A percentile compares a stretch with the other conserved stretches of the same genome.
Conservation (phyloP, 2,888 invertebrate genomes). For the Eretmocerus hayati region DNA sequence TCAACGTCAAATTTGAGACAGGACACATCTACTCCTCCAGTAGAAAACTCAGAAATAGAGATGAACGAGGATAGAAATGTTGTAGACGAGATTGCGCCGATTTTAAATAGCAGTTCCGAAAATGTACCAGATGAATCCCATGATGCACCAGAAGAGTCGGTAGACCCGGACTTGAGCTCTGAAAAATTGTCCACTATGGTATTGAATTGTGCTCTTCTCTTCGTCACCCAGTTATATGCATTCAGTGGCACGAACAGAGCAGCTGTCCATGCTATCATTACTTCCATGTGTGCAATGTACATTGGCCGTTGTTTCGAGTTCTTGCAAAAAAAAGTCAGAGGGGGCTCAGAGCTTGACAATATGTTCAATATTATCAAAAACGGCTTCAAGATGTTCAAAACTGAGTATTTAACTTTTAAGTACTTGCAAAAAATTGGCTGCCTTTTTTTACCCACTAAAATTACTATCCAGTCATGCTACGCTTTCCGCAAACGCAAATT, state of each 20-base stretch:
- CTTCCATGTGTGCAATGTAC: neutral
- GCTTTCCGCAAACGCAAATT: neutral
- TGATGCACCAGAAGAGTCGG: neutral
- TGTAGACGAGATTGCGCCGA: neutral
- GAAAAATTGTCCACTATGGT: neutral
- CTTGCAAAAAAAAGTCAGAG: neutral
- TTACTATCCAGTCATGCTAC: neutral
- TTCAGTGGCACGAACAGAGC: neutral
- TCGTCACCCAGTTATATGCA: slow-evolving; percentile 1
- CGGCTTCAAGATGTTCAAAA: slow-evolving; percentile 4
- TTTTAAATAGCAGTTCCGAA: neutral
- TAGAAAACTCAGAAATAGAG: too few species aligned
- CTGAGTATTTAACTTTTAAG: slow-evolving; percentile 5
- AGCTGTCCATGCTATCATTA: slow-evolving; percentile 1
- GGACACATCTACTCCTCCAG: too few species aligned
- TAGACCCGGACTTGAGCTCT: neutral
- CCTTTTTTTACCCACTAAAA: neutral
- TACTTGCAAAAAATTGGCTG: neutral
- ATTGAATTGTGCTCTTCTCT: neutral
- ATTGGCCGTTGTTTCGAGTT: neutral
- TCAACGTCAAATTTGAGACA: too few species aligned
- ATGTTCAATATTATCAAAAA: neutral
- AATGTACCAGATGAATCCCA: neutral
- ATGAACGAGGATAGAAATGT: neutral
- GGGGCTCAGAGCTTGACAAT: neutral